Conservation (phyloP, 2,888 invertebrate genomes). For the Desoria tigrina region DNA sequence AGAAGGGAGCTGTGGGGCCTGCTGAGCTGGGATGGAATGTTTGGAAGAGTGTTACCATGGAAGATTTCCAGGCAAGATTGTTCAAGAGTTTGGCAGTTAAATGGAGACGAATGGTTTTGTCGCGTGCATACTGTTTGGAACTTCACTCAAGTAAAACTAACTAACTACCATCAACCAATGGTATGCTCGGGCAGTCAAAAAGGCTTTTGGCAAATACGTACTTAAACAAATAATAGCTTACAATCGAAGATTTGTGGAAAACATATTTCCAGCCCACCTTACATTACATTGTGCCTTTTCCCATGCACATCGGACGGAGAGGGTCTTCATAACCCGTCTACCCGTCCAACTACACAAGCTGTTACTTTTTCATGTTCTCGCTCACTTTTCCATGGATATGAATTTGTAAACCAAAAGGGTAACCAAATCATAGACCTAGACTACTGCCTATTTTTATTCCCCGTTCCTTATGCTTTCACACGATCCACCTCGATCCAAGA, state of each 20-base stretch:
- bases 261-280: slow-evolving; percentile 4
- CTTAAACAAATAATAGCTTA: slow-evolving; percentile 6
- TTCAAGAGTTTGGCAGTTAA: slow-evolving; percentile 54
- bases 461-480: no score
- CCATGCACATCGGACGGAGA: not conserved
- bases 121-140: slow-evolving; percentile 46
- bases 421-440: no score
- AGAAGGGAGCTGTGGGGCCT: not conserved
- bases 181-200: no score
- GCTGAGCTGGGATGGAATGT: slow-evolving; percentile 34
- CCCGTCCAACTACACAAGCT: no score
- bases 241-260: slow-evolving; percentile 7
- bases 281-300: not conserved
- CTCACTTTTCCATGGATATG: no score
- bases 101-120: slow-evolving; percentile 54
- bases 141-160: slow-evolving; percentile 16
- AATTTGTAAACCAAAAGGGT: no score
- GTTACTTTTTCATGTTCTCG: no score
- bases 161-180: not conserved
- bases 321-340: no score
- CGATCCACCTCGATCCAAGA: no score
- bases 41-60: slow-evolving; percentile 54
- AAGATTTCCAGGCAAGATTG: slow-evolving; percentile 52
- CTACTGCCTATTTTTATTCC: no score
- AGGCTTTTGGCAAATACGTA: not conserved